Base-by-base conservation (phyloP, 1,140 invertebrate species). In the Drosophila kanapiae region DNA sequence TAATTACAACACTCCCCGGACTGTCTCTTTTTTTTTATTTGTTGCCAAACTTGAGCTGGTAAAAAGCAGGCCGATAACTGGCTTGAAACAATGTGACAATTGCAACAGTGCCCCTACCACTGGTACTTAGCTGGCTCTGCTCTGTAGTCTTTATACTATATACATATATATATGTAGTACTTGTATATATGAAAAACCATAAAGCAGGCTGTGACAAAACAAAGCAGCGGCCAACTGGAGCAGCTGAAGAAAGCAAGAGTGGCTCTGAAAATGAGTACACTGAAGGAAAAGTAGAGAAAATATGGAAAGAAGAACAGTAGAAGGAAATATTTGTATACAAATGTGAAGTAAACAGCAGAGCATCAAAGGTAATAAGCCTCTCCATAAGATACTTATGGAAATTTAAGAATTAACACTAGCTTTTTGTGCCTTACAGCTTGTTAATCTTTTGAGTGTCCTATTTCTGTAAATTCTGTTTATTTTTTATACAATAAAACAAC, bases 11-110 rank as follows among this genome's bases (percentile, higher is more conserved):
- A 54, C 76, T 56, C 38, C 45, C 60, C 31, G 40, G 47, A 53
- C 16, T 27, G 35, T 56, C 35, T 38, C 7, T 56, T 4, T 54
- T 18, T 14, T 35, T 1, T 31, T 4, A 5, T 54, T 38, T 38
- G 35, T 56, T 56, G 53, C 53, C 53, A 56, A 56, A 56, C 53
- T 10, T n/a, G 14, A n/a, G 35, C 13, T 38, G 51, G 18, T 23
- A 23, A 54, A 54, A 23, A 23, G 31, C 51, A 38, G 51, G 40
- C 65, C 69, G 56, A 78, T 78, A 68, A 78, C 43, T 61, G 40
- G 60, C 48, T 61, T 54, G 35, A 83, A 84, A 90, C 81, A 88
- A 90, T 88, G 84, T 84, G 84, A 90, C 84, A 88, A 88, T 88
- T 88, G 78, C 80, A 78, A 88, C 72, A 86, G 70, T 74, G 57